A percentile compares a stretch with the other conserved stretches of the same genome.
Conservation (phyloP, 2,888 invertebrate genomes). For the Hymenopus coronatus region DNA sequence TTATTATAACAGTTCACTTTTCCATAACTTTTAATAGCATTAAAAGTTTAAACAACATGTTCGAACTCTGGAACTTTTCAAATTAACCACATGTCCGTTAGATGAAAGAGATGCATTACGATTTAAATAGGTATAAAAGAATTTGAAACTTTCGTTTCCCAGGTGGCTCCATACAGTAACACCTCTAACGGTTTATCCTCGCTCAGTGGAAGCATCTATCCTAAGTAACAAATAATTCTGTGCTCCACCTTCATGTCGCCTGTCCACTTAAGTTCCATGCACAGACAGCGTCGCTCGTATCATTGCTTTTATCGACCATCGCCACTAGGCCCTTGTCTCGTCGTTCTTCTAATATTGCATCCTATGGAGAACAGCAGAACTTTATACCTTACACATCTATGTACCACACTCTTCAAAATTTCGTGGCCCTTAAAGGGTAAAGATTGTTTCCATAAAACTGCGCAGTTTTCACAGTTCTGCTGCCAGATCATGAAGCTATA, state of each 20-base stretch:
- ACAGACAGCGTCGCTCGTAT: not conserved
- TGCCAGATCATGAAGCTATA: too few species aligned
- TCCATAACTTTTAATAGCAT: too few species aligned
- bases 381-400: not conserved
- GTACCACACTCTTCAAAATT: not conserved
- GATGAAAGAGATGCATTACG: too few species aligned
- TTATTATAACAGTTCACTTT: too few species aligned
- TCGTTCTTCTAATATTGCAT: not conserved
- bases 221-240: not conserved
- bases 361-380: not conserved
- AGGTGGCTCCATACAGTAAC: too few species aligned
- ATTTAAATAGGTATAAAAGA: too few species aligned
- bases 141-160: too few species aligned
- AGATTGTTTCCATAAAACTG: not conserved
- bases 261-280: not conserved
- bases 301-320: not conserved
- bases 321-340: not conserved
- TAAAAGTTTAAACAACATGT: too few species aligned
- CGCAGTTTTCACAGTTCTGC: not conserved
- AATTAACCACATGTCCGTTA: too few species aligned
- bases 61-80: too few species aligned
- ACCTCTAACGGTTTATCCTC: not conserved
- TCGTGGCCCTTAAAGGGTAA: not conserved
- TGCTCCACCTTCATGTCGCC: not conserved
- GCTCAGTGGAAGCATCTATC: not conserved